phyloP scores from a whole-genome alignment of 2,888 invertebrate species.

The Chaitophorus viminalis region DNA sequence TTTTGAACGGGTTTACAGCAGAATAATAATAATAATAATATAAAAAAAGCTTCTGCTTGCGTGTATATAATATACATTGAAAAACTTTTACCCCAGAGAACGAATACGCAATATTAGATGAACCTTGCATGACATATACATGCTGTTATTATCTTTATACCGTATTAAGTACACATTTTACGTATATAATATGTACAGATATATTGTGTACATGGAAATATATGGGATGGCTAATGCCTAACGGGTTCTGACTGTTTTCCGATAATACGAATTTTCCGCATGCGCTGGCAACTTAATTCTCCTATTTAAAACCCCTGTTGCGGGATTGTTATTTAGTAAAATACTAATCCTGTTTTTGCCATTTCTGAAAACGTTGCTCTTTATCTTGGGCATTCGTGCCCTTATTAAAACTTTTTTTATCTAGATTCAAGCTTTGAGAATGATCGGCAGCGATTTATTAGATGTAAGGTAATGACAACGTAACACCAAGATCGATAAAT shows the following conservation, averaged over 20 bases:
- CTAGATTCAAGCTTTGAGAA: too few species aligned
- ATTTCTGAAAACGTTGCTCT: background rate
- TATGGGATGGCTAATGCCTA: background rate
- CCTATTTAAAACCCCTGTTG: slow-evolving; percentile 2
- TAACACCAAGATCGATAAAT: too few species aligned
- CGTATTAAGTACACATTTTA: slow-evolving; percentile 6
- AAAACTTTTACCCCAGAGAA: slow-evolving; percentile 2
- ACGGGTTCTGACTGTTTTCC: slow-evolving; percentile 8
- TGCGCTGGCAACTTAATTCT: background rate
- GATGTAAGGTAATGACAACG: too few species aligned
- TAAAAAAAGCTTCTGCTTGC: background rate
- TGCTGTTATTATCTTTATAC: slow-evolving; percentile 2
- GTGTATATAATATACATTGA: background rate
- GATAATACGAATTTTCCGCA: slow-evolving; percentile 28
- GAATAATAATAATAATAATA: slow-evolving; percentile 14
- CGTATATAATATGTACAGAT: background rate
- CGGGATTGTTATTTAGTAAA: background rate
- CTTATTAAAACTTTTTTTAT: too few species aligned
- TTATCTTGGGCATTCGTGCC: too few species aligned
- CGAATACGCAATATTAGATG: background rate
- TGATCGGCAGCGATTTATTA: too few species aligned
- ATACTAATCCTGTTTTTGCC: background rate
- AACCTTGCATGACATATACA: background rate
- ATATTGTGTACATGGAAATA: background rate
- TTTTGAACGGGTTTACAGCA: slow-evolving; percentile 26